Evolutionary conservation across 2,113 vertebrate genomes (phyloP).

Genomic region (Puma concolor): DNA sequence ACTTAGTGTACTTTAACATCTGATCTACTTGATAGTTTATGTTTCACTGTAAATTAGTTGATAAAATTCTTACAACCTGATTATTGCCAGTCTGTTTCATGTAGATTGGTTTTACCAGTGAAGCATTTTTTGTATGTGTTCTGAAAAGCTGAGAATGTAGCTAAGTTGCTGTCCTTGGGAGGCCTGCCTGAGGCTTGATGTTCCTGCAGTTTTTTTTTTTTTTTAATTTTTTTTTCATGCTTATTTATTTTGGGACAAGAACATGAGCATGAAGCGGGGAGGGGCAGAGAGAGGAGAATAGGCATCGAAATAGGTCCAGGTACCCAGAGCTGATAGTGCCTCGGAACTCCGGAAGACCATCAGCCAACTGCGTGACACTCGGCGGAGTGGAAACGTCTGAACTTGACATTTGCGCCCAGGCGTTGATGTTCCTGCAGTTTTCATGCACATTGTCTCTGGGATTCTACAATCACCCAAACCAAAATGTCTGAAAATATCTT

Average conservation of each 20-base stretch:
- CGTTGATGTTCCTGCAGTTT: background rate
- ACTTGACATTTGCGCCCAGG: too few relatives aligned
- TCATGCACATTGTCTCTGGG: background rate
- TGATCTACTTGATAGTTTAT: constrained; percentile 24
- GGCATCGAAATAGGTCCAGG: too few relatives aligned
- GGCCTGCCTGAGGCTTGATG: background rate
- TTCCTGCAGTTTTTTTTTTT: background rate
- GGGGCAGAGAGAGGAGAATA: too few relatives aligned
- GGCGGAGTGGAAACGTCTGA: too few relatives aligned
- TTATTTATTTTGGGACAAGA: too few relatives aligned
- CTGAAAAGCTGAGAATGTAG: background rate
- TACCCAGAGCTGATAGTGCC: too few relatives aligned
- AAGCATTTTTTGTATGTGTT: background rate
- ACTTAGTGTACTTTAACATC: background rate
- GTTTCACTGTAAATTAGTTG: constrained; percentile 19
- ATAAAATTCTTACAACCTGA: constrained; percentile 11
- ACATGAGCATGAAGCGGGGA: too few relatives aligned
- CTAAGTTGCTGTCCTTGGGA: background rate
- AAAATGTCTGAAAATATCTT: constrained; percentile 20
- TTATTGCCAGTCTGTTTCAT: background rate
- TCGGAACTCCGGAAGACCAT: too few relatives aligned
- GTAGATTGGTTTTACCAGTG: background rate
- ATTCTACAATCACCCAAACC: background rate
- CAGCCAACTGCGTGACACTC: too few relatives aligned
- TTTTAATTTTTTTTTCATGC: too few relatives aligned